Evolutionary conservation across 2,113 vertebrate species (phyloP), one percentile per base, ranked within the genome.

Genomic region (Pangasianodon gigas): DNA sequence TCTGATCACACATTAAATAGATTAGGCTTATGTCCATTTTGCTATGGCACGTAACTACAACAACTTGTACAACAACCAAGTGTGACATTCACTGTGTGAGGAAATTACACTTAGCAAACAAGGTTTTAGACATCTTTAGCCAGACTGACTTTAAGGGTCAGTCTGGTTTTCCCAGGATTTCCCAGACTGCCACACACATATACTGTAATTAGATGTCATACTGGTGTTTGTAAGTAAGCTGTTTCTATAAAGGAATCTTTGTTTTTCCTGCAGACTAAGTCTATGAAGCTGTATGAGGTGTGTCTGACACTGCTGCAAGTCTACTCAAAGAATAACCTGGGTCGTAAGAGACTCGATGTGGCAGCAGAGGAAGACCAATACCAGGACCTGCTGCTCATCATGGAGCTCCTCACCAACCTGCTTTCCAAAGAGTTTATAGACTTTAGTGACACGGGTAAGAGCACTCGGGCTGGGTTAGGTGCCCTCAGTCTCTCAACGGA

Each of bases 371-470:
- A 99, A 93, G 98, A 99, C 84, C 98, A 99, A 91, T 99, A 99
- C 94, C 98, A 99, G 93, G 98, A 99, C 94, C 96, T 99, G 88
- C 97, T 99, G n/a, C 98, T 99, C 91, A 99, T 99, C 93, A 99
- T 99, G 98, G 98, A 99, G 91, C 97, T 99, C 91, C 98, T 99
- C 87, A 99, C 98, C 67, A 99, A 99, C 94, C 97, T 99, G 87
- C 96, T 99, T 0, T 99, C 98, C 89, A 99, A 99, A 93, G 98
- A 99, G 95, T 99, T 99, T 95, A 99, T 99, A 85, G 98, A 99
- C 94, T 99, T 99, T 94, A 99, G 98, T 92, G 98, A 99, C 94
- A 99, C 98, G 65, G 98, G 98, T 99, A 86, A 32, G 91, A 62
- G 41, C 65, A 32, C 14, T 69, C 29, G 19, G 60, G 32, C 24